Base-by-base conservation (phyloP, 1,140 invertebrate genomes). In the Lanistes nyassanus region DNA sequence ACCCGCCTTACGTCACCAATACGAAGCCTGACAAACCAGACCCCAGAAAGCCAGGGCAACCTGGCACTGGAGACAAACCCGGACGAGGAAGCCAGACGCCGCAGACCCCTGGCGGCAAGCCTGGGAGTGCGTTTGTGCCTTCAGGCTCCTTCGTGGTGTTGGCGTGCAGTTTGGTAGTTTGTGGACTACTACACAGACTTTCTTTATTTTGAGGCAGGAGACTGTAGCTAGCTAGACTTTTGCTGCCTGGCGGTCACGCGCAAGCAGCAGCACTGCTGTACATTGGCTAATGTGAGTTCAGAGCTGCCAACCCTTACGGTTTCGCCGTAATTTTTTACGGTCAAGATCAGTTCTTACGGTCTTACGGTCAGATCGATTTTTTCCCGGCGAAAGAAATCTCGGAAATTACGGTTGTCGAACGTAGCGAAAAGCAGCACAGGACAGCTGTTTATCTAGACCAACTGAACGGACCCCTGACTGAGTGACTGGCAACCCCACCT, bases 1-100 rank as follows among this genome's bases (percentile, higher is more conserved):
- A 69, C 37, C 31, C 65, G 4, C 39, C 58, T 26, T 36, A 67
- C n/a, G 36, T 26, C 58, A 55, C 60, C 0, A 56, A 76, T 68
- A 3, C 39, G 23, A 39, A 51, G 42, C 39, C 66, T 11, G 66
- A 51, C 37, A 68, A 19, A 51, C 66, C 47, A 4, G n/a, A 34
- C 51, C 9, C 19, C 42, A 47, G 19, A 47, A 67, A 72, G 34
- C 65, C 65, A 37, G 65, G 36, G 3, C 42, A 47, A 16, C 42
- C 42, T n/a, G 23, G 6, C 6, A 16, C 34, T 0, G 68, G 53
- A 51, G 39, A 34, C 2, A 55, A 55, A 36, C 70, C 70, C 9
- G 34, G 36, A 23, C 11, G 68, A n/a, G 42, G 66, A 19, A 55
- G 68, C 13, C 47, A 70, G 31, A 26, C n/a, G 26, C 56, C 70